These are phyloP conservation scores for Adrianichthys oophorus DNA, from an alignment of 2,797 vertebrate species.

Conservation along the genomic window DNA sequence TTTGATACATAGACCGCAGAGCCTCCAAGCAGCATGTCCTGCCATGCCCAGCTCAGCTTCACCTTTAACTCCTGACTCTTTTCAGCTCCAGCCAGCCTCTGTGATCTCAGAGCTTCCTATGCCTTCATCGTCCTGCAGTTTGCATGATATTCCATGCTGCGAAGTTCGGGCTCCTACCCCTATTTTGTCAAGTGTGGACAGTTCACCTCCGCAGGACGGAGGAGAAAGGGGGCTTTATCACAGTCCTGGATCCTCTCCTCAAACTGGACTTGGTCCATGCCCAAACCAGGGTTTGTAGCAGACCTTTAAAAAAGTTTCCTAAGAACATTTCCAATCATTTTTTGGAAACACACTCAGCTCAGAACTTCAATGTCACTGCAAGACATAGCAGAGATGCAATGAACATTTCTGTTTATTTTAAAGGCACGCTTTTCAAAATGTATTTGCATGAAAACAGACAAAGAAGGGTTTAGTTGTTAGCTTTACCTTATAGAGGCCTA, in stretches of 20 bases:
- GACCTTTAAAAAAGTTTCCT: constrained; percentile 26
- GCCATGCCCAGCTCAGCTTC: constrained; percentile 23
- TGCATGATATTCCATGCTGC: constrained; percentile 33
- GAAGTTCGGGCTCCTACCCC: constrained; percentile 28
- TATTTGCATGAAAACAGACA: constrained; percentile 66
- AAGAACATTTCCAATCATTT: constrained; percentile 28
- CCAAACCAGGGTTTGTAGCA: constrained; percentile 58
- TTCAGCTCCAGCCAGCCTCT: constrained; percentile 28
- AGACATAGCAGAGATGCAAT: constrained; percentile 48
- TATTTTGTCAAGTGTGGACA: constrained; percentile 48
- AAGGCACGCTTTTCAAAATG: constrained; percentile 60
- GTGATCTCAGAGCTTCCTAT: constrained; percentile 28
- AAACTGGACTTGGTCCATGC: constrained; percentile 36
- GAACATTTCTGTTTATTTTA: constrained; percentile 41
- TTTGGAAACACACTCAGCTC: constrained; percentile 26
- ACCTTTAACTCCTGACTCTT: constrained; percentile 15
- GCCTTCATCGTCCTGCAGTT: constrained; percentile 41
- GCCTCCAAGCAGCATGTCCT: constrained; percentile 48
- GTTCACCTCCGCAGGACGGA: constrained; percentile 44
- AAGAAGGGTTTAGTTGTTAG: constrained; percentile 63
- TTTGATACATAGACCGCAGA: constrained; percentile 47
- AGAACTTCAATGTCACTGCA: constrained; percentile 18
- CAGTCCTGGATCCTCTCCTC: constrained; percentile 55
- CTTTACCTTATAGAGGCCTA: constrained; percentile 61
- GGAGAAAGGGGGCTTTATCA: constrained; percentile 34